Evolutionary conservation across 1,140 invertebrate species (phyloP).

Genomic region (Delia radicum): DNA sequence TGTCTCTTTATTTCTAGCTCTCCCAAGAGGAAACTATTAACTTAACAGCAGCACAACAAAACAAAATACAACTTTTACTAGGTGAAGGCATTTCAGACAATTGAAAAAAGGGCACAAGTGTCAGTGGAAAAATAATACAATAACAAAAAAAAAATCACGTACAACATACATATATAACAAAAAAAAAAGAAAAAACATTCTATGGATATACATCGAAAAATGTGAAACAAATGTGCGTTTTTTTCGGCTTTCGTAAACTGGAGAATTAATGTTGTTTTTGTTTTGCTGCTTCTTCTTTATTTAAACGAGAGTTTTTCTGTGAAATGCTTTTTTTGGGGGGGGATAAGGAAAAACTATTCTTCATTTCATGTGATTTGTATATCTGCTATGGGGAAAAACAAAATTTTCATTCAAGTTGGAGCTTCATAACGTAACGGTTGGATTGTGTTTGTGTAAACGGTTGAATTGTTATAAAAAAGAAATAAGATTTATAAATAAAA

Average conservation of each 20-base stretch:
- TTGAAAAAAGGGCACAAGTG: constrained; percentile 3
- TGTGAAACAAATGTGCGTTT: not conserved
- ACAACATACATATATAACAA: not conserved
- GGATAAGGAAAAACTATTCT: not conserved
- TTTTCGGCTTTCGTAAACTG: not conserved
- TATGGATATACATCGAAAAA: not conserved
- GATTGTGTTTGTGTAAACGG: not conserved
- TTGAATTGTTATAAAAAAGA: not conserved
- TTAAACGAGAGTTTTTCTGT: not conserved
- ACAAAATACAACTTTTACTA: not conserved
- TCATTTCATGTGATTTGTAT: not conserved
- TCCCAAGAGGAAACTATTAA: not conserved
- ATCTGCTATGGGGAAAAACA: not conserved
- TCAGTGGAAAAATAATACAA: not conserved
- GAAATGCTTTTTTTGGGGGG: not conserved
- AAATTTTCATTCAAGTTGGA: constrained; percentile 8
- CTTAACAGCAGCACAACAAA: not conserved
- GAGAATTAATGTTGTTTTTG: not conserved
- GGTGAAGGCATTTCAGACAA: not conserved
- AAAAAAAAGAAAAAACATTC: not conserved
- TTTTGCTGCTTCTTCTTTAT: not conserved
- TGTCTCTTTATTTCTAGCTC: not conserved
- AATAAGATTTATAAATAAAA: not conserved
- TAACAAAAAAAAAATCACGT: not conserved
- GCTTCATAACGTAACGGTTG: constrained; percentile 17